Evolutionary conservation across 2,113 vertebrate species (phyloP).

Genomic region (Gobio gobio): DNA sequence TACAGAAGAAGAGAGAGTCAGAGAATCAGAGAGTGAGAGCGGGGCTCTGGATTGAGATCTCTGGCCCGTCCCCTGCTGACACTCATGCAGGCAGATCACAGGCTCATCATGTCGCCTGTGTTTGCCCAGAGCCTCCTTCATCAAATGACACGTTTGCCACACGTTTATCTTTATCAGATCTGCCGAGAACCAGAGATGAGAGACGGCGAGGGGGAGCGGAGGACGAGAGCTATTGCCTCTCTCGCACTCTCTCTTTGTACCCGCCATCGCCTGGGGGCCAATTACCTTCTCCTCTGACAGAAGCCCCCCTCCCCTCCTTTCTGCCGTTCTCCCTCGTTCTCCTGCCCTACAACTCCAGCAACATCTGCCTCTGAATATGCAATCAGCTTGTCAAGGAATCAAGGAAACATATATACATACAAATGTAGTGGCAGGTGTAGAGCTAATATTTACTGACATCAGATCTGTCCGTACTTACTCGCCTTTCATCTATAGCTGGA

Average conservation of each 20-base stretch:
- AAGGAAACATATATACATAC: constrained; percentile 55
- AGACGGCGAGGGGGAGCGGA: constrained; percentile 33
- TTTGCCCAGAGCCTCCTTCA: constrained; percentile 82
- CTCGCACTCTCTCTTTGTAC: constrained; percentile 67
- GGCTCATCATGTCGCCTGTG: constrained; percentile 81
- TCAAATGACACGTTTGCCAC: constrained; percentile 82
- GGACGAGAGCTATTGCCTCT: constrained; percentile 51
- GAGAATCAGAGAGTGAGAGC: constrained; percentile 52
- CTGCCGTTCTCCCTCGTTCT: constrained; percentile 44
- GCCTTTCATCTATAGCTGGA: constrained; percentile 54
- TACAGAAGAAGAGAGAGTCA: background rate
- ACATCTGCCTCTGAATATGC: constrained; percentile 84
- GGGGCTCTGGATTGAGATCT: constrained; percentile 76
- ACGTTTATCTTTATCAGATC: constrained; percentile 87
- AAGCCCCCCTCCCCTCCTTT: constrained; percentile 54
- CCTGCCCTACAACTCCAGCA: constrained; percentile 63
- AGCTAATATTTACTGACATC: constrained; percentile 82
- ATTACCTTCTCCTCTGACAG: constrained; percentile 82
- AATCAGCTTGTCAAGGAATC: constrained; percentile 76
- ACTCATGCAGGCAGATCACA: constrained; percentile 80
- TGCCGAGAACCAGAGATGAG: constrained; percentile 69
- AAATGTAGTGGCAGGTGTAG: constrained; percentile 59
- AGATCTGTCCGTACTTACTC: constrained; percentile 70
- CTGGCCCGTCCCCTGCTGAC: constrained; percentile 75
- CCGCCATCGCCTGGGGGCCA: constrained; percentile 80